Evolutionary conservation across 2,797 vertebrate species (phyloP).

Genomic region (Simalia tracyae): DNA sequence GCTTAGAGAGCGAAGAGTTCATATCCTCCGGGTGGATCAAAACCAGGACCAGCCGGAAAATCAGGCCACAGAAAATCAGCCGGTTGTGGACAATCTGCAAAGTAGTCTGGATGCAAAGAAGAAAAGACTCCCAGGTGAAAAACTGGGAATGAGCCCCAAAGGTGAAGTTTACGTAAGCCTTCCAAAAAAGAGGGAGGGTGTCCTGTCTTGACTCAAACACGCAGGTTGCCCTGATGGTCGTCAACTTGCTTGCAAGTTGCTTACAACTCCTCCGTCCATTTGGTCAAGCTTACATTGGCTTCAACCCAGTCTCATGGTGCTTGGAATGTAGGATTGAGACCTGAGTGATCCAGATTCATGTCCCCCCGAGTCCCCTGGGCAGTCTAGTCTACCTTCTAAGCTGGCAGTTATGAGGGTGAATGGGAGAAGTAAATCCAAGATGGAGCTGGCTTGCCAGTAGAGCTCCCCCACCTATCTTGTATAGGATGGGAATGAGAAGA

Average conservation of each 20-base stretch:
- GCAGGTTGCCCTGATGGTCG: no score
- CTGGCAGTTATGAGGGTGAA: no score
- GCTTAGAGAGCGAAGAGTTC: rapidly evolving
- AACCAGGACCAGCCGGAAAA: rapidly evolving
- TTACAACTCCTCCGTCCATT: background rate
- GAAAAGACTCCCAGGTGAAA: rapidly evolving
- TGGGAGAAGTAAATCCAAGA: no score
- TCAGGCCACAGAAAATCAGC: background rate
- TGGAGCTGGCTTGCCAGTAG: no score
- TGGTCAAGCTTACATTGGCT: background rate
- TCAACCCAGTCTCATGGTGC: background rate
- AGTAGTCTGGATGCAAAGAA: background rate
- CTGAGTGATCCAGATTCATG: no score
- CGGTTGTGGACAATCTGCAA: constrained; percentile 10
- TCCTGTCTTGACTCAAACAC: rapidly evolving
- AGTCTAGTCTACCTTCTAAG: no score
- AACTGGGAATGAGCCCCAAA: background rate
- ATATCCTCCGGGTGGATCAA: background rate
- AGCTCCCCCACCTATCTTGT: no score
- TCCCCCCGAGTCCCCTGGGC: no score
- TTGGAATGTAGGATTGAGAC: no score
- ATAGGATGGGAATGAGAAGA: no score
- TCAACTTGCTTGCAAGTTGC: rapidly evolving
- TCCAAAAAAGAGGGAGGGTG: background rate
- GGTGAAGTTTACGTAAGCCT: rapidly evolving